Base-by-base conservation (phyloP, 2,888 invertebrate genomes). In the Serrognathus titanus region DNA sequence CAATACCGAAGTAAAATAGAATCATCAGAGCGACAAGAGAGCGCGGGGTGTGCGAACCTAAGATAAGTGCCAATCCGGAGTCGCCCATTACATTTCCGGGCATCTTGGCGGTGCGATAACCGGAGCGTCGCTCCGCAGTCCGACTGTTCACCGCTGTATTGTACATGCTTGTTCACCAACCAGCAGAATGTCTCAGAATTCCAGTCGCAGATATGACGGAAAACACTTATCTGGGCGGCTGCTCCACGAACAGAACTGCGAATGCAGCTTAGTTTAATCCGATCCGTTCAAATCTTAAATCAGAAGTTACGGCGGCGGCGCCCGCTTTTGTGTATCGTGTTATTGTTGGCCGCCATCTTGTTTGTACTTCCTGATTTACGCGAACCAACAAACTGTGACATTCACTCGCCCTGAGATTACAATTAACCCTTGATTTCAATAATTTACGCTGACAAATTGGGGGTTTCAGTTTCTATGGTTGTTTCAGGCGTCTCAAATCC, bases 251-350 rank as follows among this genome's bases (percentile, higher is more conserved):
- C 66, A 65, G 67, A 57, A 65, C 64, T 64, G 66, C 64, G 68
- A 70, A 70, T 69, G 66, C 68, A 66, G 70, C 71, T 71, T 67
- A 71, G 60, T 61, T 65, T 74, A 74, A 74, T 73, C 73, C 73
- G 71, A 72, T 72, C 68, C 69, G 65, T 67, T 68, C 68, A 74
- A 74, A 74, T 74, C 73, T 72, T 72, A 73, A 73, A 73, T 72
- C 73, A 71, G 69, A 71, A 74, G 71, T 74, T 73, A 74, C 72
- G 72, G 66, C 63, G 13, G 40, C 48, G 40, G 11, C 54, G 48
- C 9, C 43, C 12, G 9, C 66, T 69, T 16, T 69, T 71, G 69
- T 71, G 69, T 69, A 31, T 69, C 70, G 69, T 71, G 69, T 69
- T 67, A 67, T 68, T 67, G 63, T 57, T 62, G 63, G 66, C 70